Percentiles rank a stretch among this genome's conserved stretches.
These are phyloP conservation scores for Gila robusta DNA, from an alignment of 2,797 vertebrate genomes.

Conservation along the genomic window DNA sequence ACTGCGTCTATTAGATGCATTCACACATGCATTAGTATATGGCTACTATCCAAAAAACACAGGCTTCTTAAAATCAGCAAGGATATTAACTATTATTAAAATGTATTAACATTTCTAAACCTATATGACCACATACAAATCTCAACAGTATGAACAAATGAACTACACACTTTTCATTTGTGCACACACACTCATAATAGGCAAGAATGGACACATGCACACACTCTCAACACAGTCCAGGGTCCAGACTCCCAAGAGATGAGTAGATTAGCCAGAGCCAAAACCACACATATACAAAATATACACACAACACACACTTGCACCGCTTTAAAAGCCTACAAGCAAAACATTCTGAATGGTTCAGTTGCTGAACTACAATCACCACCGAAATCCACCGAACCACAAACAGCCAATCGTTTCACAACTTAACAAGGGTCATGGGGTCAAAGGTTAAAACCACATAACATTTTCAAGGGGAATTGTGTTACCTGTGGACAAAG, in stretches of 20 bases:
- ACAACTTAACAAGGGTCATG: conserved; percentile 71
- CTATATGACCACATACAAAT: conserved; percentile 19
- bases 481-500: conserved; percentile 71
- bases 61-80: conserved; percentile 27
- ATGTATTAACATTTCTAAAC: conserved; percentile 5
- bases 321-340: conserved; percentile 2
- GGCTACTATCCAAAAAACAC: conserved; percentile 25
- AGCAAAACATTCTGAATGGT: conserved; percentile 42
- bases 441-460: conserved; percentile 81
- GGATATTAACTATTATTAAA: conserved; percentile 26
- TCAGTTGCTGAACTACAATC: not conserved
- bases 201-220: conserved; percentile 26
- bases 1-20: conserved; percentile 36
- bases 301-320: conserved; percentile 43
- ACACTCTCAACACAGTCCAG: conserved; percentile 24
- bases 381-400: conserved; percentile 31
- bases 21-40: conserved; percentile 23
- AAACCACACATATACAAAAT: conserved; percentile 53
- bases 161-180: conserved; percentile 16
- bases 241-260: conserved; percentile 59
- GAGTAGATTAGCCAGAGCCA: conserved; percentile 69
- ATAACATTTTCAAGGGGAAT: conserved; percentile 78
- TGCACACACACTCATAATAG: conserved; percentile 22
- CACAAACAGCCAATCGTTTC: conserved; percentile 73
- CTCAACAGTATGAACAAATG: not conserved